A percentile compares a stretch with the other conserved stretches of the same genome.
Conservation (phyloP, 2,113 vertebrate genomes). For the Herpetotheres cachinnans region DNA sequence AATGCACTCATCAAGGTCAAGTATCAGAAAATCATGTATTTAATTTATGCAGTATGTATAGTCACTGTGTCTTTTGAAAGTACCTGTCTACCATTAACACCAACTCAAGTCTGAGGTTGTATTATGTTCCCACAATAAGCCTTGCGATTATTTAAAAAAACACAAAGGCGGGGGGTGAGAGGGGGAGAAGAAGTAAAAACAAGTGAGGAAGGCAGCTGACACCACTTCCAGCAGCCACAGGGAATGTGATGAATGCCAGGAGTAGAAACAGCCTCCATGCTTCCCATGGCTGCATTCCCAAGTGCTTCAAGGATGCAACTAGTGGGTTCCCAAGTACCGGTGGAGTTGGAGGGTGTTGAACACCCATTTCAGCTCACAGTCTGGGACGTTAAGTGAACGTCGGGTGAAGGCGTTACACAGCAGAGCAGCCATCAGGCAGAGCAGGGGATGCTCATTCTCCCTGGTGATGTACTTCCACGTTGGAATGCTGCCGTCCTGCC, state of each 20-base stretch:
- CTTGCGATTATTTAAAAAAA: background rate
- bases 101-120: background rate
- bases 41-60: too few relatives aligned
- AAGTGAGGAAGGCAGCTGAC: background rate
- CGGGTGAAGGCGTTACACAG: too few relatives aligned
- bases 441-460: background rate
- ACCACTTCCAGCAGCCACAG: background rate
- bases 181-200: background rate
- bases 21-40: background rate
- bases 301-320: background rate
- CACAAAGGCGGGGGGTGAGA: background rate
- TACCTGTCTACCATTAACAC: background rate
- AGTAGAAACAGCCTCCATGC: background rate
- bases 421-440: background rate
- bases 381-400: fast-evolving
- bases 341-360: too few relatives aligned
- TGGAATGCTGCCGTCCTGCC: fast-evolving
- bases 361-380: too few relatives aligned
- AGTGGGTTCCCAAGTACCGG: background rate
- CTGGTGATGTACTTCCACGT: fast-evolving
- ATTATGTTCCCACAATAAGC: background rate
- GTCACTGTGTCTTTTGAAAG: background rate
- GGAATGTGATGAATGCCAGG: too few relatives aligned
- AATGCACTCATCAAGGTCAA: background rate
- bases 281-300: background rate